Base-by-base conservation (phyloP, 2,113 vertebrate genomes). In the Myrmophylax atrothorax region DNA sequence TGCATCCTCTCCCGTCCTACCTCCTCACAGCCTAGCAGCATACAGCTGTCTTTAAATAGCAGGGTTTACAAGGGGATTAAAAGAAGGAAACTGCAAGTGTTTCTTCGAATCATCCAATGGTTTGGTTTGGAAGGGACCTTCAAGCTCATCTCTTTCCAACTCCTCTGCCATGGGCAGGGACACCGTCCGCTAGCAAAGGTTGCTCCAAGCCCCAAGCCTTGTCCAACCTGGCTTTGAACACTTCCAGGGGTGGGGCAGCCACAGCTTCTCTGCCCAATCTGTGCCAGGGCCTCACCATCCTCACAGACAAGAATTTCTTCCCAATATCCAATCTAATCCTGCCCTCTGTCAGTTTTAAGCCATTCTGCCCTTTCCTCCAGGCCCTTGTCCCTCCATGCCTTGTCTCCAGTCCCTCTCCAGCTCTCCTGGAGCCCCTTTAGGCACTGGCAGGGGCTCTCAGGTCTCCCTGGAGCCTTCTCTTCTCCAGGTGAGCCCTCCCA, bases 161-260 rank as follows among this genome's bases (percentile, higher is more conserved):
- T 24, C 33, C 20, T 13, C 37, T 44, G 44, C 7, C 25, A 22
- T 35, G 62, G 3, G 6, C 70, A 58, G 16, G n/a, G 50, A n/a
- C n/a, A 23, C 3, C 14, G 47, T 12, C 33, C 33, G 17, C 10
- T 8, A 0, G 6, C 4, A 22, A 47, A 37, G 26, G 26, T 0
- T 44, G 56, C 67, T 69, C 29, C 53, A 33, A n/a, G 14, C n/a
- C 9, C 7, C 1, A 33, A n/a, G 14, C n/a, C 9, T 5, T 1
- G 0, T 64, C 76, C 50, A 37, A 0, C 50, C 50, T 25, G 31
- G 9, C 9, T 29, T 10, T 4, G 46, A 38, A 0, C 56, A 37
- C 17, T 72, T 0, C 37, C 56, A 72, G 56, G 37, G 47, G 23
- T 44, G 40, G 28, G 63, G 20, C 28, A 66, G 40, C 40, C 14